Evolutionary conservation across 2,888 invertebrate species (phyloP), one percentile per base, ranked within the genome.

Genomic region (Antitype chi): DNA sequence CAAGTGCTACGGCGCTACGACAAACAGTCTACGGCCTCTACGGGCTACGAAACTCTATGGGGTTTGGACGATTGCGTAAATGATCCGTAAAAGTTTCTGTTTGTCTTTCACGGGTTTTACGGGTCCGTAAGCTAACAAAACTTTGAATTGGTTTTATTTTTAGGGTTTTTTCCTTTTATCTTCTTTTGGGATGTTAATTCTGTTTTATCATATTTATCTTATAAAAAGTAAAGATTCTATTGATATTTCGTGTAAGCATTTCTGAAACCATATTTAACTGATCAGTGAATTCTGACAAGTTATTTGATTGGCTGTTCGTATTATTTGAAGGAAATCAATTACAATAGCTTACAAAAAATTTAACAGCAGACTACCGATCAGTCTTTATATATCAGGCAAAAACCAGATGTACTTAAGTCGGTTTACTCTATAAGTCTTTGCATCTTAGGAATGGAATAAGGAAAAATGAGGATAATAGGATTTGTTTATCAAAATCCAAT

Each of bases 401-500:
- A 64, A 43, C 20, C 52, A 23, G 7, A 23, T 7, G n/a, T 63
- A 47, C 43, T 47, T 47, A 57, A 70, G 43, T 70, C 75, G 6
- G 32, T 62, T 49, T 69, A 53, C 47, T 57, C n/a, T 68, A 60
- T 63, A 76, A 74, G 62, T 72, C 62, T 59, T 67, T 8, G 49
- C 28, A 43, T 80, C 55, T 57, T 38, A 17, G 13, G 53, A 76
- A 60, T 20, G 52, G 32, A 66, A 78, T 47, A 70, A 70, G 55
- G 70, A 73, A 69, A 78, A 85, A 55, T 84, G 57, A 78, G 60
- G 66, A 52, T 81, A 87, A 85, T 74, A 71, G 69, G 74, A 82
- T 85, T 87, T 66, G 59, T 64, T 85, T 81, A 73, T 79, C 75
- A 76, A 75, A 77, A 69, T 67, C 73, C 78, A 87, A 77, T 85